These are phyloP conservation scores for Cataglyphis albicans DNA, from an alignment of 2,888 invertebrate genomes.

Conservation along the genomic window DNA sequence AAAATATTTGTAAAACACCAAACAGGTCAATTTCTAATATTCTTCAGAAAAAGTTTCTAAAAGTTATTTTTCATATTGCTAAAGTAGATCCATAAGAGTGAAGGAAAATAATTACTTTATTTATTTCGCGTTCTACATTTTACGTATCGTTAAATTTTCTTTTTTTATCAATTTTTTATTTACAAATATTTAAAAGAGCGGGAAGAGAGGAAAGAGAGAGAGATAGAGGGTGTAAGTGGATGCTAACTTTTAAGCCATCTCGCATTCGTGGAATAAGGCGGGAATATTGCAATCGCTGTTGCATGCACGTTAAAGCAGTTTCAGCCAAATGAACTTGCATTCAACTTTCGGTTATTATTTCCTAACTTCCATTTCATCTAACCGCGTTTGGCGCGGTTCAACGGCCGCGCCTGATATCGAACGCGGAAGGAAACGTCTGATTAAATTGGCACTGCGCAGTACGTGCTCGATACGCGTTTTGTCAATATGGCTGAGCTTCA, in stretches of 20 bases:
- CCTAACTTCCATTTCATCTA: conserved; percentile 32
- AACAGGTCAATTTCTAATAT: no score
- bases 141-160: background rate
- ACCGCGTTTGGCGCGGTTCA: conserved; percentile 26
- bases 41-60: no score
- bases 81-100: no score
- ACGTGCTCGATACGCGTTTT: conserved; percentile 35
- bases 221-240: background rate
- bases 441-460: conserved; percentile 36
- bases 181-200: background rate
- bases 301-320: conserved; percentile 41
- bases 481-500: conserved; percentile 6
- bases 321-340: conserved; percentile 45
- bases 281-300: conserved; percentile 23
- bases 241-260: background rate
- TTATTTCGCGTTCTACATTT: background rate
- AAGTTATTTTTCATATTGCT: no score
- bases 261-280: background rate
- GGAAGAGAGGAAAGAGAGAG: background rate
- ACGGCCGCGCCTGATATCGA: conserved; percentile 25
- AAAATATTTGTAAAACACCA: no score
- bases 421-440: conserved; percentile 30
- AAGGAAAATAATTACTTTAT: no score
- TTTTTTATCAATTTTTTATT: background rate
- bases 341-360: conserved; percentile 52